phyloP scores from a whole-genome alignment of 2,797 vertebrate genomes.

The Tamandua tetradactyla region DNA sequence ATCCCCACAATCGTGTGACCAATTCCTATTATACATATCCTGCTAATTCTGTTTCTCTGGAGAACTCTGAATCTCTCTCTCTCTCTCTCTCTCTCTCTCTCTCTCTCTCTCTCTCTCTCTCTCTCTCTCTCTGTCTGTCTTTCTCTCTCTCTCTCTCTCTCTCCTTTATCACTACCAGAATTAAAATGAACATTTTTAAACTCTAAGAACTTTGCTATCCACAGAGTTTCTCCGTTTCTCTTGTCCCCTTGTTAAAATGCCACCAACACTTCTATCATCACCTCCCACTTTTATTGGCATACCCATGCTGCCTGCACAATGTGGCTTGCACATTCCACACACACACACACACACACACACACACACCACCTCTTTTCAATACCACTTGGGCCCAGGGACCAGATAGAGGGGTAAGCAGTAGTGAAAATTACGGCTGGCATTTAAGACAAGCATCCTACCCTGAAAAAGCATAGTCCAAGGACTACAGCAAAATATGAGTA shows the following conservation, averaged over 20 bases:
- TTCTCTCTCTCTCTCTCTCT: too few relatives aligned
- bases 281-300: not conserved
- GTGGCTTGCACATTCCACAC: too few relatives aligned
- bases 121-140: too few relatives aligned
- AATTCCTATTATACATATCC: too few relatives aligned
- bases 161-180: too few relatives aligned
- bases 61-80: too few relatives aligned
- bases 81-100: too few relatives aligned
- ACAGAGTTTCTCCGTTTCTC: not conserved
- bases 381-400: not conserved
- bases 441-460: not conserved
- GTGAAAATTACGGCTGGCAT: not conserved
- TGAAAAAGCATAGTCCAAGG: not conserved
- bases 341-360: too few relatives aligned
- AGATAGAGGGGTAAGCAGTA: not conserved
- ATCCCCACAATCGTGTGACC: too few relatives aligned
- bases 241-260: not conserved
- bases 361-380: too few relatives aligned
- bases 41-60: too few relatives aligned
- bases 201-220: not conserved
- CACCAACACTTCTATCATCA: not conserved
- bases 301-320: not conserved
- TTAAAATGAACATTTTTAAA: not conserved
- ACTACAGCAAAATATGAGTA: not conserved
- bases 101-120: too few relatives aligned